These are phyloP conservation scores for Physeter macrocephalus DNA, from an alignment of 2,113 vertebrate species.

Conservation along the genomic window DNA sequence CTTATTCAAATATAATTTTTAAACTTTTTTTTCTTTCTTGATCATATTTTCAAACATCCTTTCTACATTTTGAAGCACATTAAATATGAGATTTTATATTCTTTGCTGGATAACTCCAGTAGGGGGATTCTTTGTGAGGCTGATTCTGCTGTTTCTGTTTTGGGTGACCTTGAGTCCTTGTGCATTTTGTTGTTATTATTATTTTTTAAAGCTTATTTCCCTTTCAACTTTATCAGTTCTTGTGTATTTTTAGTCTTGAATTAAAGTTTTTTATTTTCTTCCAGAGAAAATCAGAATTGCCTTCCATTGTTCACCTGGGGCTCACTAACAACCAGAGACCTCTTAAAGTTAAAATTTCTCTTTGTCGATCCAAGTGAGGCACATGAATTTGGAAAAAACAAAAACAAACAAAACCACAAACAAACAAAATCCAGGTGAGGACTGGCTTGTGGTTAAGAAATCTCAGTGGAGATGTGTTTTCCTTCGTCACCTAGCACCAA, in stretches of 20 bases:
- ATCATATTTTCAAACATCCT: background rate
- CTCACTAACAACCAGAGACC: background rate
- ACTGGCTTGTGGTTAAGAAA: background rate
- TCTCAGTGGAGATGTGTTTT: background rate
- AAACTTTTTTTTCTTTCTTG: background rate
- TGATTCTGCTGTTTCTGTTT: background rate
- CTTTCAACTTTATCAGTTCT: background rate
- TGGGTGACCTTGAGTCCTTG: background rate
- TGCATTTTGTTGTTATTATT: background rate
- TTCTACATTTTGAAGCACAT: background rate
- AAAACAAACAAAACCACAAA: background rate
- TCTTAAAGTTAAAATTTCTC: background rate
- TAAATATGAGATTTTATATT: background rate
- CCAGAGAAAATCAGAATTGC: background rate
- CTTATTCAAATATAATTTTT: background rate
- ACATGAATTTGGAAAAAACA: background rate
- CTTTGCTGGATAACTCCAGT: background rate
- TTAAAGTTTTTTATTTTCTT: background rate
- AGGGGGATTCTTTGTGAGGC: background rate
- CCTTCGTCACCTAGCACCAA: background rate
- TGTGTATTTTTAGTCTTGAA: background rate
- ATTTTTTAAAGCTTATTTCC: background rate
- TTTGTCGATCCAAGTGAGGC: background rate
- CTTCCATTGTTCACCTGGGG: background rate
- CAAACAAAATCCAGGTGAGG: background rate